Evolutionary conservation across 2,888 invertebrate genomes (phyloP), one percentile per base, ranked within the genome.

Genomic region (Stegophylla sp.): DNA sequence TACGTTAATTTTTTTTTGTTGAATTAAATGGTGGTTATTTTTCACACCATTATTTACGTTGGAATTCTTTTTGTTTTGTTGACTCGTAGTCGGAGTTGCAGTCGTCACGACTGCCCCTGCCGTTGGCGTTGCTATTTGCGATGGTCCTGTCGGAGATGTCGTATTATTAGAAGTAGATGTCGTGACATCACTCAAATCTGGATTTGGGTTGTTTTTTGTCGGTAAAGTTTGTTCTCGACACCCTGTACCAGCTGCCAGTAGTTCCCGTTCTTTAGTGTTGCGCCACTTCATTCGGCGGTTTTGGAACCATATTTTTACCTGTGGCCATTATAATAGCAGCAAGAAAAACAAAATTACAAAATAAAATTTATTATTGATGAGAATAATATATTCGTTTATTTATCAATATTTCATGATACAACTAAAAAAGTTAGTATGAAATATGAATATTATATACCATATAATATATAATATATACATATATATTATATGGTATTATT

Each of bases 251-350:
- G 92, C 93, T 0, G 97, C 97, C 34, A 98, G 88, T 0, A 97
- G 90, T 87, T 98, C 97, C 48, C 97, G 90, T 87, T 98, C 98
- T 88, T 98, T 98, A 5, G 96, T 96, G 88, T 98, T 98, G 77
- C 98, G 91, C 98, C 98, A 98, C 87, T 96, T 98, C 98, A 98
- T 98, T 79, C 98, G 92, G 0, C 98, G 92, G 87, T 98, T 98
- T 90, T 98, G 98, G 88, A 98, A 98, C 93, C 93, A 93, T 83
- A 94, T 93, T 87, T 93, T 93, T 82, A 93, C 93, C 93, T 93
- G 88, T 26, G 88, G 53, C 13, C 13, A 12, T 12, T n/a, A n/a
- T 17, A 3, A 63, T 41, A 48, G 28, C 15, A 56, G 12, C 12
- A 45, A 45, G 2, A 9, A 45, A 45, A n/a, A n/a, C n/a, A 43